phyloP scores from a whole-genome alignment of 2,113 vertebrate species.

The Semicossyphus pulcher region DNA sequence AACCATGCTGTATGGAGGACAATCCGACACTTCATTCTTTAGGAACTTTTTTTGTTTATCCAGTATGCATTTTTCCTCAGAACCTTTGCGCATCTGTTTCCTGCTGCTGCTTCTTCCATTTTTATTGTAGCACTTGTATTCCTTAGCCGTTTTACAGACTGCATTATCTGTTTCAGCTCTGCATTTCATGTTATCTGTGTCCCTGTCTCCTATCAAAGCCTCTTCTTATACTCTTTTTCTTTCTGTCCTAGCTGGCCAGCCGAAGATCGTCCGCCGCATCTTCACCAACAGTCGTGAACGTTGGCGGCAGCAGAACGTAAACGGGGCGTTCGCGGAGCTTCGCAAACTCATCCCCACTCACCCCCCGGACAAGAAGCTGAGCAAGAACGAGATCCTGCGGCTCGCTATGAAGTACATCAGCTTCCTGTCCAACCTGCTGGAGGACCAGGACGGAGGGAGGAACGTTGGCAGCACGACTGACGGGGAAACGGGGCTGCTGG shows the following conservation, averaged over 20 bases:
- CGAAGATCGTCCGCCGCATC: constrained; percentile 94
- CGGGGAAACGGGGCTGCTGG: constrained; percentile 85
- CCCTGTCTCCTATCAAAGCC: not conserved
- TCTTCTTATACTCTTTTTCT: constrained; percentile 35
- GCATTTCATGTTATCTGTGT: constrained; percentile 14
- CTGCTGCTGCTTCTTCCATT: constrained; percentile 17
- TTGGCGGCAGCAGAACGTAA: constrained; percentile 97
- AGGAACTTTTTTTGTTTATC: not conserved
- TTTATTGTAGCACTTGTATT: constrained; percentile 8
- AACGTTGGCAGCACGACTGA: constrained; percentile 87
- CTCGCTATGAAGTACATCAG: constrained; percentile 98
- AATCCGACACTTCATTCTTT: constrained; percentile 21
- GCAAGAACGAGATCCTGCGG: constrained; percentile 96
- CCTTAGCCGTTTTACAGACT: not conserved
- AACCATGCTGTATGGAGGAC: constrained; percentile 26
- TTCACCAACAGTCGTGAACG: constrained; percentile 96
- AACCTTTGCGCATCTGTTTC: constrained; percentile 11
- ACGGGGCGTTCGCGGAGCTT: constrained; percentile 93
- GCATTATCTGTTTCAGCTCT: constrained; percentile 25
- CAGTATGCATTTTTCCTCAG: not conserved
- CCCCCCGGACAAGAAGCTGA: constrained; percentile 94
- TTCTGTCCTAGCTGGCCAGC: constrained; percentile 86
- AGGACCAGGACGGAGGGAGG: constrained; percentile 92
- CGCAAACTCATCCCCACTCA: constrained; percentile 96
- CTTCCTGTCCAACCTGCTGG: constrained; percentile 95